These are phyloP conservation scores for Oscheius sp. DNA, from an alignment of 2,888 invertebrate genomes.

Conservation along the genomic window DNA sequence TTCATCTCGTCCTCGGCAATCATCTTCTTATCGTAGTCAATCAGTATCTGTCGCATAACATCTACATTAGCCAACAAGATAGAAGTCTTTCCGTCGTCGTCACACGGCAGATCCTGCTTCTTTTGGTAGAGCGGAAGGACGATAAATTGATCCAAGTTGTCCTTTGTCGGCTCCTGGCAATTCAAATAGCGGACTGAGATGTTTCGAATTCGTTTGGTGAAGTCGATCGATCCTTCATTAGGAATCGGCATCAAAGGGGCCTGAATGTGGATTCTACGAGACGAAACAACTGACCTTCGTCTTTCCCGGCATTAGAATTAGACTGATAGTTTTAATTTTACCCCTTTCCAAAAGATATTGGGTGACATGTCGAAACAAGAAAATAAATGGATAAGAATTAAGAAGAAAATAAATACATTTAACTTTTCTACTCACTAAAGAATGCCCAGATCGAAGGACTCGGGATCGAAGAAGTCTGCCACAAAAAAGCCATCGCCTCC, in stretches of 20 bases:
- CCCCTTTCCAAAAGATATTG: too few relatives aligned
- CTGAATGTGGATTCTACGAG: background rate
- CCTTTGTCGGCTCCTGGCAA: constrained; percentile 6
- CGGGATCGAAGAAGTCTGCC: background rate
- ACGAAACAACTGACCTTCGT: background rate
- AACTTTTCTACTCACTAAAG: background rate
- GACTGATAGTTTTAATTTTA: too few relatives aligned
- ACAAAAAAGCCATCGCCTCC: background rate
- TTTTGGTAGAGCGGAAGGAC: constrained; percentile 22
- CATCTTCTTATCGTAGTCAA: constrained; percentile 7
- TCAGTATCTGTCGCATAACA: background rate
- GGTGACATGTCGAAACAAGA: too few relatives aligned
- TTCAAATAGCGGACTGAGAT: constrained; percentile 20
- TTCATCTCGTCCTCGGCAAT: background rate
- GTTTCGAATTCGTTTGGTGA: constrained; percentile 14
- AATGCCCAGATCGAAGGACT: background rate
- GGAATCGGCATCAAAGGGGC: constrained; percentile 22
- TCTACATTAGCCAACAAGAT: constrained; percentile 17
- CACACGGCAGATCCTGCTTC: constrained; percentile 20
- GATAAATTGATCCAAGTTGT: constrained; percentile 15
- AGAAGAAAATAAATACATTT: too few relatives aligned
- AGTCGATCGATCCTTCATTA: constrained; percentile 5
- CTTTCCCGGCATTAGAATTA: too few relatives aligned
- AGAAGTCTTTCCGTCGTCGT: constrained; percentile 22
- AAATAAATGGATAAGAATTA: too few relatives aligned